phyloP scores from a whole-genome alignment of 2,888 invertebrate genomes.

The Pterostichus niger region DNA sequence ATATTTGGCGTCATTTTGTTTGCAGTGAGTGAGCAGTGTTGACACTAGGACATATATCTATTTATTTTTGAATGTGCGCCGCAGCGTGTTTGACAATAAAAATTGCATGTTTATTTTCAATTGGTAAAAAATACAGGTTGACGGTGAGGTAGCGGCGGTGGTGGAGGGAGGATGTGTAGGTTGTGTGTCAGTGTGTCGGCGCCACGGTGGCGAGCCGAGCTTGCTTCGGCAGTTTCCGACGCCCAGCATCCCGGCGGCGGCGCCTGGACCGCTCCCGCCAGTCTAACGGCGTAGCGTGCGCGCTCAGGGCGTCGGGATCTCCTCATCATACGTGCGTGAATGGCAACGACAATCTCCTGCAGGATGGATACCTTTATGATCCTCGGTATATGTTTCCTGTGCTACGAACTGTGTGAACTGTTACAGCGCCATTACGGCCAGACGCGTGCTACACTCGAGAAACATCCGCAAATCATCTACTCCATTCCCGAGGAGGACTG shows the following conservation, averaged over 20 bases:
- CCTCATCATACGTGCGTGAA: slow-evolving; percentile 8
- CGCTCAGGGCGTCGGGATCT: slow-evolving; percentile 61
- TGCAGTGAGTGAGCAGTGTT: neutral
- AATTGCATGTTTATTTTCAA: slow-evolving; percentile 50
- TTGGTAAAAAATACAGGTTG: slow-evolving; percentile 39
- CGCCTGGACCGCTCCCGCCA: slow-evolving; percentile 73
- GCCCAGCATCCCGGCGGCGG: slow-evolving; percentile 70
- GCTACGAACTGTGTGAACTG: slow-evolving; percentile 84
- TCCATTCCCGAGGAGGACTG: slow-evolving; percentile 67
- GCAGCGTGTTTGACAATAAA: slow-evolving; percentile 30
- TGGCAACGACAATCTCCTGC: neutral
- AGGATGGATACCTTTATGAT: slow-evolving; percentile 84
- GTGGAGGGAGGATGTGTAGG: neutral
- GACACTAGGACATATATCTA: slow-evolving; percentile 17
- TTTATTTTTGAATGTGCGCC: slow-evolving; percentile 26
- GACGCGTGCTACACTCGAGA: slow-evolving; percentile 74
- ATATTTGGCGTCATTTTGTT: too few species aligned
- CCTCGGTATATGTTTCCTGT: slow-evolving; percentile 83
- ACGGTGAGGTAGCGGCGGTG: neutral
- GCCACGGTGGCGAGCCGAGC: slow-evolving; percentile 1
- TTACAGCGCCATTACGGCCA: slow-evolving; percentile 78
- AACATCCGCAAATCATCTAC: slow-evolving; percentile 70
- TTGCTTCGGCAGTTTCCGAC: slow-evolving; percentile 53
- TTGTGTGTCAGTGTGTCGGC: slow-evolving; percentile 59
- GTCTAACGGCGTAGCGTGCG: slow-evolving; percentile 69